A percentile compares a stretch with the other conserved stretches of the same genome.
These are phyloP conservation scores for Cotesia typhae DNA, from an alignment of 1,140 invertebrate genomes.

Conservation along the genomic window DNA sequence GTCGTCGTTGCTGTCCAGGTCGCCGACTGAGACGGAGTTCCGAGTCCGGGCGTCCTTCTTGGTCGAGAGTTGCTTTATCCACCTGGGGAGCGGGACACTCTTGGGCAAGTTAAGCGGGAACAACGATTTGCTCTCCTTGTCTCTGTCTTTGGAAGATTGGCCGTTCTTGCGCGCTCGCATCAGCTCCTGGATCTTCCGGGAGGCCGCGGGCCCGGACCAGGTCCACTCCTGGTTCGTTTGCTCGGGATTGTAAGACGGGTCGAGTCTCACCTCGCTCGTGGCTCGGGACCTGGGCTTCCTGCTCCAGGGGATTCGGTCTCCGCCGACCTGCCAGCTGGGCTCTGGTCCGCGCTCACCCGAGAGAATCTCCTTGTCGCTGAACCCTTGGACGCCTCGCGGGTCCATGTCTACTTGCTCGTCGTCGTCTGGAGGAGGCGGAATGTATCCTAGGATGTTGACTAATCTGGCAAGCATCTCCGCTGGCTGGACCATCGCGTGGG, in stretches of 20 bases:
- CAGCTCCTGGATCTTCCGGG: constrained; percentile 68
- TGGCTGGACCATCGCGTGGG: constrained; percentile 71
- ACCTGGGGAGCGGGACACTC: constrained; percentile 53
- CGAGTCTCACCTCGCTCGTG: constrained; percentile 62
- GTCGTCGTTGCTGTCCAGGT: constrained; percentile 39
- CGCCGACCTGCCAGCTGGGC: constrained; percentile 67
- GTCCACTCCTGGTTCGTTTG: constrained; percentile 69
- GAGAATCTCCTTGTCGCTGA: constrained; percentile 74
- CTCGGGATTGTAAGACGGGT: constrained; percentile 61
- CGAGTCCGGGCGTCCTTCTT: constrained; percentile 42
- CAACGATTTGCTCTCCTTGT: constrained; percentile 52
- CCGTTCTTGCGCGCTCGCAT: constrained; percentile 59
- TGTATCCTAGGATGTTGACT: constrained; percentile 76
- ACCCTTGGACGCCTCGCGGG: constrained; percentile 69
- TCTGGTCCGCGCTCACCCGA: constrained; percentile 69
- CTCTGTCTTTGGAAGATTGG: constrained; percentile 35
- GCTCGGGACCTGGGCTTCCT: constrained; percentile 65
- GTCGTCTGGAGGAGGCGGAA: constrained; percentile 66
- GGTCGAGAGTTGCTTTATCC: constrained; percentile 56
- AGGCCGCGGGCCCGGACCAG: constrained; percentile 74
- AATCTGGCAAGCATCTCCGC: constrained; percentile 77
- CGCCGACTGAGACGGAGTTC: constrained; percentile 45
- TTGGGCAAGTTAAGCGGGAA: constrained; percentile 55
- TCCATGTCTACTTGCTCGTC: constrained; percentile 38
- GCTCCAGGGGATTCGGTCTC: constrained; percentile 58